phyloP scores from a whole-genome alignment of 1,140 invertebrate genomes.

The Magallana gigas region DNA sequence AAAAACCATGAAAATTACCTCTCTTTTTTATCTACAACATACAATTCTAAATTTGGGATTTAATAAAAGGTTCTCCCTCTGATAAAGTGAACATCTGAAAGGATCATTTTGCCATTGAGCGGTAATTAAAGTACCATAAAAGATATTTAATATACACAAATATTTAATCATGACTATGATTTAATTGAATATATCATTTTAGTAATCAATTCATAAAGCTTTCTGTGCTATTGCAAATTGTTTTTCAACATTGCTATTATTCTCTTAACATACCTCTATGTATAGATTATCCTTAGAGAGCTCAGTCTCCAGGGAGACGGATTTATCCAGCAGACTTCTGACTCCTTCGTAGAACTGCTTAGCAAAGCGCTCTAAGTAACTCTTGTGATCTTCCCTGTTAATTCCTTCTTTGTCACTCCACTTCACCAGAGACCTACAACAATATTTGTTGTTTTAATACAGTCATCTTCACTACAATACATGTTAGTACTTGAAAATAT shows the following conservation, averaged over 20 bases:
- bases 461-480: background rate
- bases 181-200: too few species aligned
- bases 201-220: too few species aligned
- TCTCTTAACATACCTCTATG: conserved; percentile 85
- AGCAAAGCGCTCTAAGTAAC: conserved; percentile 96
- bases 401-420: conserved; percentile 97
- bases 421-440: conserved; percentile 85
- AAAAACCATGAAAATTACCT: background rate
- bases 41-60: too few species aligned
- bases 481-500: too few species aligned
- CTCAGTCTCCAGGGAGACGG: conserved; percentile 79
- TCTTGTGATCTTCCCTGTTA: conserved; percentile 90
- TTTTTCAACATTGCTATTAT: background rate
- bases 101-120: too few species aligned
- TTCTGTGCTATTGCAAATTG: too few species aligned
- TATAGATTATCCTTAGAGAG: conserved; percentile 67
- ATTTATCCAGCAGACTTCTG: conserved; percentile 83
- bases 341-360: conserved; percentile 81
- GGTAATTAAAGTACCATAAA: too few species aligned
- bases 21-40: background rate
- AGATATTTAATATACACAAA: too few species aligned
- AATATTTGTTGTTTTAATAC: background rate
- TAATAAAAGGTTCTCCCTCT: too few species aligned
- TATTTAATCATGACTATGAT: too few species aligned
- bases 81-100: too few species aligned